A percentile compares a stretch with the other conserved stretches of the same genome.
These are phyloP conservation scores for Cheilinus undulatus DNA, from an alignment of 2,113 vertebrate genomes.

Conservation along the genomic window DNA sequence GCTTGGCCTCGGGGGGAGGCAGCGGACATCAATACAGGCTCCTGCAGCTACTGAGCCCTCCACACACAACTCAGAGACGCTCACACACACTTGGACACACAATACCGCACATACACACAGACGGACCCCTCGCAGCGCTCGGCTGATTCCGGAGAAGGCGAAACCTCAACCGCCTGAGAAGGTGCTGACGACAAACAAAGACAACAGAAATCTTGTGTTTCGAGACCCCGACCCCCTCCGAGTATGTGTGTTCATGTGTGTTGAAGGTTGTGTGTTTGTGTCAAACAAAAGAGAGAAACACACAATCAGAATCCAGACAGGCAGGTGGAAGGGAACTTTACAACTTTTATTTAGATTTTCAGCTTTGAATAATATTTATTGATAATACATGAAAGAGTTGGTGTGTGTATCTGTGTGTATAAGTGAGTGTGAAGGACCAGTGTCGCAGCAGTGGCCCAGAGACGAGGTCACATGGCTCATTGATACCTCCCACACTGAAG, in stretches of 20 bases:
- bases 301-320: not conserved
- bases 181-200: constrained; percentile 84
- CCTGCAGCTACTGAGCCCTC: constrained; percentile 78
- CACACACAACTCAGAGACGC: constrained; percentile 40
- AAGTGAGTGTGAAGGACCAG: constrained; percentile 35
- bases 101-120: constrained; percentile 65
- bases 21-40: constrained; percentile 84
- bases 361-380: no score
- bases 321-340: constrained; percentile 2
- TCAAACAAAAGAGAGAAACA: not conserved
- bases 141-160: constrained; percentile 76
- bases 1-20: constrained; percentile 77
- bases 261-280: not conserved
- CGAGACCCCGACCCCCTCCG: constrained; percentile 34
- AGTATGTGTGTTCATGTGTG: constrained; percentile 7
- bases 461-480: constrained; percentile 72
- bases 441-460: constrained; percentile 59
- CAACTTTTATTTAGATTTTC: constrained; percentile 3
- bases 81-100: constrained; percentile 60
- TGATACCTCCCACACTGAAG: constrained; percentile 81
- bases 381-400: no score
- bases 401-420: constrained; percentile 40
- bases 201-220: constrained; percentile 77
- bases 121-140: constrained; percentile 68
- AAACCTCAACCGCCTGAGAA: constrained; percentile 81